Conservation (phyloP, 2,113 vertebrate species). For the Himantopus leucocephalus region DNA sequence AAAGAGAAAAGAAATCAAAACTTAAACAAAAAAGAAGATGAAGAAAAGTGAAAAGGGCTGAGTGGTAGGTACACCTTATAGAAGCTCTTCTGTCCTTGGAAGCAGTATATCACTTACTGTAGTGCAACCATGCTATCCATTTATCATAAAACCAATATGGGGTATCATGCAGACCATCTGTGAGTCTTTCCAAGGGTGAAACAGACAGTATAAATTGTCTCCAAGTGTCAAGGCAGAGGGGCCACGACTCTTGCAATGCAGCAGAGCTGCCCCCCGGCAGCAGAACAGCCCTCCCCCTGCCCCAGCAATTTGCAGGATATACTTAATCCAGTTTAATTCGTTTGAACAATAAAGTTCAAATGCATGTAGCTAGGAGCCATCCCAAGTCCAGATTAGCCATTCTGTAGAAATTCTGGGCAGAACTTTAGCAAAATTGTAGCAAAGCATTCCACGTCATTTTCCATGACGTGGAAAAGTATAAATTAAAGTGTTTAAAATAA, state of each 20-base stretch:
- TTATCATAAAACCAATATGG: slow-evolving; percentile 69
- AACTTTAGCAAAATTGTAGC: not conserved
- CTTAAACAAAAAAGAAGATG: not conserved
- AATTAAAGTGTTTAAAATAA: not conserved
- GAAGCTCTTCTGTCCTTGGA: slow-evolving; percentile 43
- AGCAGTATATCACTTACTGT: slow-evolving; percentile 5
- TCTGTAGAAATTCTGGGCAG: not conserved
- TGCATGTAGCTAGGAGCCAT: not conserved
- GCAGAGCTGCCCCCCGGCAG: not conserved
- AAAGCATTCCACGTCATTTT: not conserved
- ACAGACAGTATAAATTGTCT: slow-evolving; percentile 63
- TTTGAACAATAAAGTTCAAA: not conserved
- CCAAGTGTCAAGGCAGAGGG: slow-evolving; percentile 26
- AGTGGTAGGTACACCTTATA: not conserved
- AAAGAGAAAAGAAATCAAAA: slow-evolving; percentile 13
- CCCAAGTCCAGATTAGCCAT: not conserved
- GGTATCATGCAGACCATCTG: slow-evolving; percentile 66
- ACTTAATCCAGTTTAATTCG: not conserved
- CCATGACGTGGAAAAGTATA: not conserved
- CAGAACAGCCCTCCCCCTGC: not conserved
- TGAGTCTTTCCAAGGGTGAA: slow-evolving; percentile 66
- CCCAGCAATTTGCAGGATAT: not conserved
- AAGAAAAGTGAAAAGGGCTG: slow-evolving; percentile 9
- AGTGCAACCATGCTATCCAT: slow-evolving; percentile 48
- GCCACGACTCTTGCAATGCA: not conserved